A percentile compares a stretch with the other conserved stretches of the same genome.
These are phyloP conservation scores for Macrobrachium rosenbergii DNA, from an alignment of 1,140 invertebrate species.

Conservation along the genomic window DNA sequence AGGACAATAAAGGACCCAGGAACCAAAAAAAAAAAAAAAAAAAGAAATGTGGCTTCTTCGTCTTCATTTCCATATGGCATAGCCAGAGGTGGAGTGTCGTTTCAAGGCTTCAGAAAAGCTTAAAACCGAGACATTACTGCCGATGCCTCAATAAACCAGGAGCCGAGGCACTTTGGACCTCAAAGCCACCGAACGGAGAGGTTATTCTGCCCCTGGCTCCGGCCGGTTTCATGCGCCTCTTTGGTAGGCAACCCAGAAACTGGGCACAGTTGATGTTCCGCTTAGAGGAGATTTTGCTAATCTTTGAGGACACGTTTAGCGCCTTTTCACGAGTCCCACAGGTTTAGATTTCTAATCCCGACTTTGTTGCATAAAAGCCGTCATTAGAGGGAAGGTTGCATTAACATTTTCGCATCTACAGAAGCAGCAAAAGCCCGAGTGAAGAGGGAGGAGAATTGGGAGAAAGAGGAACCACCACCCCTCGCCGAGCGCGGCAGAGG, in stretches of 20 bases:
- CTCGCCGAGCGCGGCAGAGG: not conserved
- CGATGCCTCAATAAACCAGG: not conserved
- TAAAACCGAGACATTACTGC: not conserved
- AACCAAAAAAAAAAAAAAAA: not conserved
- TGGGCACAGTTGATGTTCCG: conserved; percentile 12
- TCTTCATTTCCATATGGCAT: conserved; percentile 15
- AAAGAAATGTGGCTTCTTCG: not conserved
- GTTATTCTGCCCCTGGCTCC: not conserved
- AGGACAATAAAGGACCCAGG: not conserved
- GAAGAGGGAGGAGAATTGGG: not conserved
- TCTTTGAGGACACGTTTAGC: conserved; percentile 21
- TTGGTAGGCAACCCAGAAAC: not conserved
- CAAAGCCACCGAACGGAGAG: no score
- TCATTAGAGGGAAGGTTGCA: no score
- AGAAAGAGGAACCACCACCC: not conserved
- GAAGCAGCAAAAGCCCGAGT: not conserved
- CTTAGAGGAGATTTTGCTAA: conserved; percentile 20
- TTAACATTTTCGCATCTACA: no score
- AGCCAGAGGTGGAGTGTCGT: not conserved
- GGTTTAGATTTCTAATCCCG: conserved; percentile 14
- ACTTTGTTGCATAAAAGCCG: not conserved
- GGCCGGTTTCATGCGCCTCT: not conserved
- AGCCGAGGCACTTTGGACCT: not conserved
- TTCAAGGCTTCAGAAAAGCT: not conserved
- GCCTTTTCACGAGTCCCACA: not conserved